Conservation (phyloP, 92 coral and sea anemone species). For the Palythoa grandis region DNA sequence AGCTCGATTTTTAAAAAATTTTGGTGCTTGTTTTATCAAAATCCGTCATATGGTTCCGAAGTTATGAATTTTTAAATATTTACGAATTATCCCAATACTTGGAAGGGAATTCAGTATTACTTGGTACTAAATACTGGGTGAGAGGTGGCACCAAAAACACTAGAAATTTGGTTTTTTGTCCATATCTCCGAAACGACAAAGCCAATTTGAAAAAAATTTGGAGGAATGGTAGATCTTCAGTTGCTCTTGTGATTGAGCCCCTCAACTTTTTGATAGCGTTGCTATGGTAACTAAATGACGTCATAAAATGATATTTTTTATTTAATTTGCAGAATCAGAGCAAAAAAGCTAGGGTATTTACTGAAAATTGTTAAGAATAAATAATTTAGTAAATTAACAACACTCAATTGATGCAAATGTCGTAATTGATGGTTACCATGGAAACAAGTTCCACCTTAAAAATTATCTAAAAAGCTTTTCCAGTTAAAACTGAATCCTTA, state of each 20-base stretch:
- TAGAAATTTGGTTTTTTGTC: conserved; percentile 5
- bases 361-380: conserved; percentile 5
- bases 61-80: background rate
- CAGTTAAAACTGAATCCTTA: background rate
- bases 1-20: too few species aligned
- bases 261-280: conserved; percentile 3
- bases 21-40: background rate
- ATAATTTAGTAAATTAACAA: background rate
- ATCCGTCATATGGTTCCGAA: background rate
- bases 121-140: conserved; percentile 2
- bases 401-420: background rate
- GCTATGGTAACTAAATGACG: conserved; percentile 7
- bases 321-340: background rate
- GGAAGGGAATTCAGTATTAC: background rate
- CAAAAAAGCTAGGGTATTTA: background rate
- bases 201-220: background rate
- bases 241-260: background rate
- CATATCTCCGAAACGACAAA: background rate
- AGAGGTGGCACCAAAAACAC: conserved; percentile 7
- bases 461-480: conserved; percentile 1
- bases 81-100: background rate
- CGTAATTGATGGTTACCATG: background rate
- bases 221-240: conserved; percentile 5
- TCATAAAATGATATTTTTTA: background rate
- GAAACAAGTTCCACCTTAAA: background rate